Conservation (phyloP, 2,113 vertebrate genomes). For the Numida meleagris region DNA sequence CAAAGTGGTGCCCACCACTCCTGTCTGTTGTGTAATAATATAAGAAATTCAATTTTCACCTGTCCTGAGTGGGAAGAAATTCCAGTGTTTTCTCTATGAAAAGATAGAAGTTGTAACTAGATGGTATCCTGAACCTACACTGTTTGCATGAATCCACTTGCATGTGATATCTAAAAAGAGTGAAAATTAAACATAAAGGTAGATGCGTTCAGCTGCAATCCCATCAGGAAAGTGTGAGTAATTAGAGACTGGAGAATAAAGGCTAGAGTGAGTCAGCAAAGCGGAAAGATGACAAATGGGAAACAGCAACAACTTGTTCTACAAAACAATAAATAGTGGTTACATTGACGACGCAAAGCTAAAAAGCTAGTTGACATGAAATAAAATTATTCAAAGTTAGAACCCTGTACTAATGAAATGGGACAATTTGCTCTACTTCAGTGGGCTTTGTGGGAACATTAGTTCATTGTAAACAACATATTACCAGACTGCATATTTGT, state of each 20-base stretch:
- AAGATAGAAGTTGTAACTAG: not conserved
- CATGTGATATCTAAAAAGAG: not conserved
- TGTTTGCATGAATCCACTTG: not conserved
- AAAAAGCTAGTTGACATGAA: conserved; percentile 60
- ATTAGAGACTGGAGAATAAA: conserved; percentile 12
- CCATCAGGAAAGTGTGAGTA: conserved; percentile 20
- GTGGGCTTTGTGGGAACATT: conserved; percentile 24
- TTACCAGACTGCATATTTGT: conserved; percentile 3
- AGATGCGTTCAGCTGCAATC: conserved; percentile 31
- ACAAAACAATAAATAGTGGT: conserved; percentile 65
- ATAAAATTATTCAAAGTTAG: conserved; percentile 61
- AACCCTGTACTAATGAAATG: conserved; percentile 50
- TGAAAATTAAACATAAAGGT: not conserved
- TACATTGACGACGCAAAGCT: conserved; percentile 24
- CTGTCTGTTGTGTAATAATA: not conserved
- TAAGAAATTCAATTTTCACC: not conserved
- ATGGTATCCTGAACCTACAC: not conserved
- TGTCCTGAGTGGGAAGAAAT: not conserved
- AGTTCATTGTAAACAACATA: conserved; percentile 2
- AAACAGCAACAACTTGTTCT: conserved; percentile 66
- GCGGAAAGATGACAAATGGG: conserved; percentile 60
- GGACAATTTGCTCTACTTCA: conserved; percentile 29
- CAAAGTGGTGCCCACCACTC: not conserved
- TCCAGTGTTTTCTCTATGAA: not conserved
- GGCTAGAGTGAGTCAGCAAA: conserved; percentile 44